A percentile compares a stretch with the other conserved stretches of the same genome.
Conservation (phyloP, 2,113 vertebrate species). For the Pachyramphus minor region DNA sequence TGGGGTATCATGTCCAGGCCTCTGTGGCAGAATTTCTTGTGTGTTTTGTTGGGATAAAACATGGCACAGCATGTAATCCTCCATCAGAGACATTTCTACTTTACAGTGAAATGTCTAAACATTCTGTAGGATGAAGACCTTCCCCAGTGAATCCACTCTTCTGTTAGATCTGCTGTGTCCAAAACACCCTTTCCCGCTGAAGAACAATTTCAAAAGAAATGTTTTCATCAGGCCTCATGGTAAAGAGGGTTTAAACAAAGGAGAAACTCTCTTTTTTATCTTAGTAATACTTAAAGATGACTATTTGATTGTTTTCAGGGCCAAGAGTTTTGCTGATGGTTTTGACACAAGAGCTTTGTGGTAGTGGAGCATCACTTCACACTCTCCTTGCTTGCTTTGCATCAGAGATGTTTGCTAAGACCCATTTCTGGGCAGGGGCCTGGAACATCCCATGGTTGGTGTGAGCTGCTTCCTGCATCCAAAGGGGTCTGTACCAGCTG, state of each 20-base stretch:
- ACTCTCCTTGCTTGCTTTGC: neutral
- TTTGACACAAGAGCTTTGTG: neutral
- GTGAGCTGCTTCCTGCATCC: neutral
- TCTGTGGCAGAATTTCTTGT: neutral
- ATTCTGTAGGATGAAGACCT: neutral
- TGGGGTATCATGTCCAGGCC: neutral
- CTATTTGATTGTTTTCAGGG: neutral
- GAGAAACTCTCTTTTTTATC: neutral
- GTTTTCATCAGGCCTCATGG: neutral
- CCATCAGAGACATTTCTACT: neutral
- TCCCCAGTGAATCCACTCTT: neutral
- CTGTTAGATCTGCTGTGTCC: neutral
- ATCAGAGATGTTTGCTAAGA: neutral
- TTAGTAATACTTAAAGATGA: neutral
- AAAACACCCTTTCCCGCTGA: neutral
- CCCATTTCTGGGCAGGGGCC: neutral
- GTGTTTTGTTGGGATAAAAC: neutral
- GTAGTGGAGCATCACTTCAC: fast-evolving
- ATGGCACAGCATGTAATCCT: neutral
- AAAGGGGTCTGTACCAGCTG: neutral
- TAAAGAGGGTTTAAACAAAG: neutral
- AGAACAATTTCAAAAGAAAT: neutral
- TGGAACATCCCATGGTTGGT: neutral
- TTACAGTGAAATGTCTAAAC: neutral
- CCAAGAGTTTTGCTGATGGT: neutral